Evolutionary conservation across 2,797 vertebrate species (phyloP).

Genomic region (Muraenolepis orangiensis): DNA sequence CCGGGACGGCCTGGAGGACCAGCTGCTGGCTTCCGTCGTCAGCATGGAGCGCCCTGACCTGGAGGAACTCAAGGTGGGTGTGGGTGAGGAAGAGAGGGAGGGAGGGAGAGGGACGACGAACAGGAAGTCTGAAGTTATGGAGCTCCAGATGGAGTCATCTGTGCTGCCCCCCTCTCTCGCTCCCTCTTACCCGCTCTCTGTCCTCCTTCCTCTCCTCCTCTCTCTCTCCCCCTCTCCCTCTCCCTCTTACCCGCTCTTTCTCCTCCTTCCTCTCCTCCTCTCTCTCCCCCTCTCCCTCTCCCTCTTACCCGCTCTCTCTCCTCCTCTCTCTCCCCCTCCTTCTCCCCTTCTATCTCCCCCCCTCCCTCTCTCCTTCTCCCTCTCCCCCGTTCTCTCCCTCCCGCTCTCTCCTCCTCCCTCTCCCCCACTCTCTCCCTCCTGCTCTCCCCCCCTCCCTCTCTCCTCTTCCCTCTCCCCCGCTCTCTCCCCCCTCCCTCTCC

Average conservation of each 20-base stretch:
- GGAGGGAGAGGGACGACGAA: not conserved
- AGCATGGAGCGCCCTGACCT: constrained; percentile 90
- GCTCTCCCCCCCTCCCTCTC: not conserved
- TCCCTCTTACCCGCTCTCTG: no score
- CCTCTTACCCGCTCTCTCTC: not conserved
- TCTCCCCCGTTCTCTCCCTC: not conserved
- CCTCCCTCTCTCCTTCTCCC: not conserved
- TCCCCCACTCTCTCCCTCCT: no score
- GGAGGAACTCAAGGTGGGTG: constrained; percentile 87
- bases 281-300: no score
- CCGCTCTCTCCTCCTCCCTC: no score
- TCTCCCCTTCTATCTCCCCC: no score
- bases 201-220: not conserved
- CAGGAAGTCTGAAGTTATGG: not conserved
- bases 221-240: not conserved
- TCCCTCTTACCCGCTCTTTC: no score
- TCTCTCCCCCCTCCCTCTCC: no score
- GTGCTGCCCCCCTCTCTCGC: no score
- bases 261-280: no score
- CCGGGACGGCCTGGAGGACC: constrained; percentile 88
- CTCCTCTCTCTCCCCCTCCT: not conserved
- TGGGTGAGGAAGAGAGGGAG: constrained; percentile 13
- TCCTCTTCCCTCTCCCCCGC: not conserved
- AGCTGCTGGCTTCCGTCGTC: constrained; percentile 89
- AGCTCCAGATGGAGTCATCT: no score